These are phyloP conservation scores for Pipistrellus nathusii DNA, from an alignment of 2,797 vertebrate genomes.

Conservation along the genomic window DNA sequence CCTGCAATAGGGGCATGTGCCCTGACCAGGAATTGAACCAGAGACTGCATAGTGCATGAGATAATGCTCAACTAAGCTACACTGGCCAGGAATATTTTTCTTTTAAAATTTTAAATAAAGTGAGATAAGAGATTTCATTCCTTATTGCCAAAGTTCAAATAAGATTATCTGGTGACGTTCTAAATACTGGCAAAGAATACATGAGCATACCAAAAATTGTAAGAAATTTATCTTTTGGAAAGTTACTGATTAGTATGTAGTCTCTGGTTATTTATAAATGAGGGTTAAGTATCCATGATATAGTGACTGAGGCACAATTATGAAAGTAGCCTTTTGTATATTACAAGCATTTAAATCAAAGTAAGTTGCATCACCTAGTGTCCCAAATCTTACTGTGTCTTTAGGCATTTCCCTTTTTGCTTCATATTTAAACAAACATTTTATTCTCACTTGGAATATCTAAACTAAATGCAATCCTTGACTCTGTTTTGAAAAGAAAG, in stretches of 20 bases:
- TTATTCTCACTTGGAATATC: not conserved
- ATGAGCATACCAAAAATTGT: not conserved
- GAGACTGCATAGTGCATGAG: too few relatives aligned
- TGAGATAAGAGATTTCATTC: not conserved
- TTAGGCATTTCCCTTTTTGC: not conserved
- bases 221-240: not conserved
- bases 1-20: too few relatives aligned
- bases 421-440: slow-evolving; percentile 15
- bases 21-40: too few relatives aligned
- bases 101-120: not conserved
- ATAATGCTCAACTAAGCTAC: too few relatives aligned
- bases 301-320: slow-evolving; percentile 24
- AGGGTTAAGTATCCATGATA: not conserved
- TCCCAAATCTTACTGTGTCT: not conserved
- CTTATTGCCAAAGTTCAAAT: not conserved
- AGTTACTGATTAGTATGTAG: not conserved
- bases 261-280: not conserved
- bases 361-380: not conserved
- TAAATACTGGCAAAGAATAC: slow-evolving; percentile 12
- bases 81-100: too few relatives aligned
- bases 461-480: slow-evolving; percentile 15
- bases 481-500: not conserved
- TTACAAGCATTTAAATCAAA: not conserved
- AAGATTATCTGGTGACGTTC: not conserved
- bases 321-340: not conserved